Evolutionary conservation across 1,140 invertebrate species (phyloP).

Genomic region (Brevipalpus yothersi): DNA sequence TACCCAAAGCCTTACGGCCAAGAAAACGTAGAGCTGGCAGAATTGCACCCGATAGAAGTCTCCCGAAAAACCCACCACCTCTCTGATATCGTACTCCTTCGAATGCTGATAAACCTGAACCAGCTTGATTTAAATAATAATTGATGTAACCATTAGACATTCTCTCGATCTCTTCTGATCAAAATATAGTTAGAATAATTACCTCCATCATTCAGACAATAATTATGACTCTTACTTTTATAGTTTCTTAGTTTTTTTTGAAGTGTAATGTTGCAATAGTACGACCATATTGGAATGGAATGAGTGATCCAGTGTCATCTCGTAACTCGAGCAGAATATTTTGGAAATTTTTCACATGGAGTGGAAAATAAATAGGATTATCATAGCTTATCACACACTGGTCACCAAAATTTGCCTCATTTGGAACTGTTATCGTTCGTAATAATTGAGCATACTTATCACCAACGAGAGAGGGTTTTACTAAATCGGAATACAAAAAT

Average conservation of each 20-base stretch:
- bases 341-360: not conserved
- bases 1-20: not conserved
- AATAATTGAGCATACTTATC: not conserved
- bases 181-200: no score
- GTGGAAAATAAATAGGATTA: not conserved
- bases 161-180: no score
- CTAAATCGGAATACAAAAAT: not conserved
- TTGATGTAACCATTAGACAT: no score
- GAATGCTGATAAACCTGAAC: not conserved
- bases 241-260: not conserved
- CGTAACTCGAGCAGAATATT: not conserved
- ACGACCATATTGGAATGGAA: not conserved
- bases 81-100: not conserved
- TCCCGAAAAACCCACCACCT: not conserved
- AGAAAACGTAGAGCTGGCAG: not conserved
- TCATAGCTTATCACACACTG: not conserved
- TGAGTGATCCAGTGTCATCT: not conserved
- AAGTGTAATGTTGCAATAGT: not conserved
- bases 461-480: not conserved
- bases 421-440: not conserved
- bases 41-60: not conserved
- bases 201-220: no score
- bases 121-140: not conserved
- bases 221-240: no score
- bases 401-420: not conserved